Base-by-base conservation (phyloP, 1,140 invertebrate genomes). In the Akabosia matsudoensis region DNA sequence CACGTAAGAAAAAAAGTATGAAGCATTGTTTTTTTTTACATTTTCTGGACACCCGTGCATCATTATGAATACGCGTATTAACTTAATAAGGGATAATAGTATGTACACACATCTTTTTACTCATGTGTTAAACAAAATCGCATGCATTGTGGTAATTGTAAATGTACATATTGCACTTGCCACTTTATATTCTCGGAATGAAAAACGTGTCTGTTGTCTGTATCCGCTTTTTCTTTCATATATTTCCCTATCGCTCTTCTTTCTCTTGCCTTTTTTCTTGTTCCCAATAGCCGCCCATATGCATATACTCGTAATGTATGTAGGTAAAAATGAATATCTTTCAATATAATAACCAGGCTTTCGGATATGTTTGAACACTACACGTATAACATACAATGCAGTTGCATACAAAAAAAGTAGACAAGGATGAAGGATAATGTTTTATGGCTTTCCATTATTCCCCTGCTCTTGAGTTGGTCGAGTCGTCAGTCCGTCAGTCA, bases 401-500 rank as follows among this genome's bases (percentile, higher is more conserved):
- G 3, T 16, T 7, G 54, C 24, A 22, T 16, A 22, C 4, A 24
- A 14, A 24, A 14, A 61, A 24, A 61, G 54, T 14, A 24, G 54
- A 61, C 14, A 61, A 61, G 54, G 54, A 61, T 61, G 54, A 61
- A 67, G 30, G 24, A 67, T 30, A 67, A 67, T 67, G 22, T 67
- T 67, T 67, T 67, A 67, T 67, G 61, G 61, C 61, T 67, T 4
- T 67, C 30, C 61, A 31, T 30, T 31, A 45, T 31, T 67, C 61
- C 24, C 14, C 61, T 18, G 37, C 37, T 45, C 37, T 45, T 45
- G 7, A 45, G 37, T 45, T 45, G 18, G 37, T 45, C 37, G 37
- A 45, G 37, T 67, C 61, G 61, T 56, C 54, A 67, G 30, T 28
- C 61, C 28, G 61, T 67, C 61, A 67, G 61, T 67, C 61, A 67